A percentile compares a stretch with the other conserved stretches of the same genome.
These are phyloP conservation scores for Drosophila quadrilineata DNA, from an alignment of 1,140 invertebrate species.

Conservation along the genomic window DNA sequence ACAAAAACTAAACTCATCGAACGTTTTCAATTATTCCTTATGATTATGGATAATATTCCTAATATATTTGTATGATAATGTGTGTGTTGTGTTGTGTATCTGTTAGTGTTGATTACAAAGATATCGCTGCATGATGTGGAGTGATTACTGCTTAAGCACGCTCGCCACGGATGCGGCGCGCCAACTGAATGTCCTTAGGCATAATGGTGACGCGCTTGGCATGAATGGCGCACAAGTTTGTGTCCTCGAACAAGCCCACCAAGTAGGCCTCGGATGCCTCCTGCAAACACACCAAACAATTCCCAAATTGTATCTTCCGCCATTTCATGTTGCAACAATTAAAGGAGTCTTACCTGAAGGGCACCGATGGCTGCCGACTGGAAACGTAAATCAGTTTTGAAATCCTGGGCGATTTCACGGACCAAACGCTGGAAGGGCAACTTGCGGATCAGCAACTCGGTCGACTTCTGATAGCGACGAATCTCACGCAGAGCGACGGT, in stretches of 20 bases:
- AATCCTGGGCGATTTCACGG: slow-evolving; percentile 93
- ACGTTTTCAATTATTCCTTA: too few species aligned
- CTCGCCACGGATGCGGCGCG: slow-evolving; percentile 89
- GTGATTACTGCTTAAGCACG: slow-evolving; percentile 84
- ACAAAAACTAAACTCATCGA: too few species aligned
- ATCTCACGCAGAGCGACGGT: slow-evolving; percentile 95
- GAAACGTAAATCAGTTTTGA: slow-evolving; percentile 90
- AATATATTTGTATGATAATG: slow-evolving; percentile 8
- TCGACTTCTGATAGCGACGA: slow-evolving; percentile 92
- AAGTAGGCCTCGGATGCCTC: slow-evolving; percentile 93
- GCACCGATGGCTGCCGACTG: slow-evolving; percentile 90
- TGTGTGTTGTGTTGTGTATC: slow-evolving; percentile 9
- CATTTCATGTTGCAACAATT: too few species aligned
- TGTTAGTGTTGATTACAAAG: slow-evolving; percentile 7
- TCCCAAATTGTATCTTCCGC: too few species aligned
- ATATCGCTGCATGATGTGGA: not conserved
- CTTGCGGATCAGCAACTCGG: slow-evolving; percentile 91
- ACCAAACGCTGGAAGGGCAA: slow-evolving; percentile 93
- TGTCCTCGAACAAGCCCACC: slow-evolving; percentile 92
- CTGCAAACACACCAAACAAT: slow-evolving; percentile 80
- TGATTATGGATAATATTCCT: too few species aligned
- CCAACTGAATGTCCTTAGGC: slow-evolving; percentile 95
- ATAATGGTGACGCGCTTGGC: slow-evolving; percentile 96
- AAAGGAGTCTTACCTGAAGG: slow-evolving; percentile 85
- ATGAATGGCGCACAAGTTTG: slow-evolving; percentile 93